Conservation (phyloP, 2,797 vertebrate genomes). For the Xenentodon cancila region DNA sequence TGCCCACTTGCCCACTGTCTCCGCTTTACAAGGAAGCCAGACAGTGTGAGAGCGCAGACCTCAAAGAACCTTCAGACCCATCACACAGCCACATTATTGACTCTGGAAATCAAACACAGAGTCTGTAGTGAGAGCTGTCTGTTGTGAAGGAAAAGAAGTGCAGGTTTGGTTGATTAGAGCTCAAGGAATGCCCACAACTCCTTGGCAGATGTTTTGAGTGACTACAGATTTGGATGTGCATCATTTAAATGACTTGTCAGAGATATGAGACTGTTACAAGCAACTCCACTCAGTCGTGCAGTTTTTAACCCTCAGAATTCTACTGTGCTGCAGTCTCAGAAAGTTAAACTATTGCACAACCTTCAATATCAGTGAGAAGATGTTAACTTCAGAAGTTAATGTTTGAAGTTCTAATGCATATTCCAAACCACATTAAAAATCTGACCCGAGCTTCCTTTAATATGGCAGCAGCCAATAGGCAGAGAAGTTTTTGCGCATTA, state of each 20-base stretch:
- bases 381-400: constrained; percentile 70
- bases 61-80: constrained; percentile 55
- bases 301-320: constrained; percentile 13
- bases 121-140: constrained; percentile 6
- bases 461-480: constrained; percentile 75
- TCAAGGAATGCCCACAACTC: constrained; percentile 18
- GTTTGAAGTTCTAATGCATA: constrained; percentile 82
- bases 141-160: constrained; percentile 4
- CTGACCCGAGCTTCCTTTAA: constrained; percentile 76
- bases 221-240: constrained; percentile 23
- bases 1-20: constrained; percentile 62
- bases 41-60: constrained; percentile 52
- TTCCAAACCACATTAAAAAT: constrained; percentile 78
- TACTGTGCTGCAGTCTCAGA: constrained; percentile 25
- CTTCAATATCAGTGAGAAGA: constrained; percentile 60
- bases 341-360: constrained; percentile 53
- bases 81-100: constrained; percentile 54
- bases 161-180: constrained; percentile 16
- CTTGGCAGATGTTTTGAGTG: constrained; percentile 1
- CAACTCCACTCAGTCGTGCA: neutral
- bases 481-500: constrained; percentile 70
- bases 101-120: constrained; percentile 19
- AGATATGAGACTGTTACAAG: constrained; percentile 12
- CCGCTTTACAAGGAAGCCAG: constrained; percentile 46
- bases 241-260: constrained; percentile 30